Evolutionary conservation across 2,113 vertebrate species (phyloP).

Genomic region (Arenaria interpres): DNA sequence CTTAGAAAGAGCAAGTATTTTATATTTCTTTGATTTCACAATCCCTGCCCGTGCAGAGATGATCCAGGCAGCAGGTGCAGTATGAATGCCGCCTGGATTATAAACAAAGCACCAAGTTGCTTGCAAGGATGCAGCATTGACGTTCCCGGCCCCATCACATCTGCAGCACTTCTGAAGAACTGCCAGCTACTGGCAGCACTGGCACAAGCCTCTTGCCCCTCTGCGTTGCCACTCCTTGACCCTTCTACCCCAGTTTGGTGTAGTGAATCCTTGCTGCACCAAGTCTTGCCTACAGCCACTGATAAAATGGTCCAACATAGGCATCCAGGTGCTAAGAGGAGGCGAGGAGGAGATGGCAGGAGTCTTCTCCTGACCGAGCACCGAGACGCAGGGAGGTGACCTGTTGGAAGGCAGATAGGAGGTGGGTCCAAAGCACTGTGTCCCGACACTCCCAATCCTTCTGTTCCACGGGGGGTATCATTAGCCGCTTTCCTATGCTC

Average conservation of each 20-base stretch:
- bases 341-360: neutral
- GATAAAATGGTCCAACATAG: neutral
- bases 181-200: neutral
- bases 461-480: neutral
- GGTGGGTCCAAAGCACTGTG: neutral
- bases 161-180: neutral
- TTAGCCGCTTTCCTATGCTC: accelerated
- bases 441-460: neutral
- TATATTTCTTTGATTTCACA: neutral
- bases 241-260: neutral
- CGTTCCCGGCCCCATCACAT: neutral
- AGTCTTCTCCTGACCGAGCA: neutral
- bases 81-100: neutral
- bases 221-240: neutral
- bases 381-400: neutral
- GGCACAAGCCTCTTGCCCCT: neutral
- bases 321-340: neutral
- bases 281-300: neutral
- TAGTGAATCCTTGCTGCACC: accelerated
- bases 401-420: neutral
- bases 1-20: neutral
- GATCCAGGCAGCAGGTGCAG: neutral
- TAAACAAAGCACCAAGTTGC: neutral
- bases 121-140: neutral
- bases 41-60: neutral